Evolutionary conservation across 2,113 vertebrate species (phyloP), one percentile per base, ranked within the genome.

Genomic region (Symphodus melops): DNA sequence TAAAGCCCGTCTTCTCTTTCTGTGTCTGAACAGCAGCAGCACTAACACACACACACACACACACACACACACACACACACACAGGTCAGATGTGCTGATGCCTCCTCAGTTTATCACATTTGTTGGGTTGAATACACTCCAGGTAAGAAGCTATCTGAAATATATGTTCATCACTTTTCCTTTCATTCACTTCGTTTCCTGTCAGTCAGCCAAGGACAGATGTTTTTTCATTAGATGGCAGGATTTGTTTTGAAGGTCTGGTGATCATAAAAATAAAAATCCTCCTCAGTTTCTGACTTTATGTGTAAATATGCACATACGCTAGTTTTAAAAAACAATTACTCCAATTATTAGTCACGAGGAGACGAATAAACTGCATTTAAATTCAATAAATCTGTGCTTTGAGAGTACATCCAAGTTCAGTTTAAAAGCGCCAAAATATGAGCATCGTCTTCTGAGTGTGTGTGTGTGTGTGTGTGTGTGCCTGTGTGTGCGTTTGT

Each of bases 1-100:
- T 83, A 84, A 87, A 86, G 83, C 61, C 75, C 12, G 81, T 85
- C 77, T 87, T 89, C 81, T 83, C 83, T 85, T 75, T 79, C 54
- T 85, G 75, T 75, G 62, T 78, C 41, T 77, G 87, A 86, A 75
- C 54, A 68, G 69, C 41, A 70, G 73, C 75, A 68, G 46, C 74
- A 70, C 71, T 51, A 73, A 72, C 81, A 69, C 48, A 9, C 48
- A 7, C 36, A 16, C 53, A 55, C 53, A 55, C n/a, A 21, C 67
- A 75, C 81, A 64, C 49, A 76, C 68, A 77, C 73, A 53, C 28
- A 33, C 28, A 33, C 28, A 33, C 28, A 33, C 28, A 71, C 80
- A 72, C 46, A 51, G 28, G 53, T 79, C 37, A 69, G 48, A 64
- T 58, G 6, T 12, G 9, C 44, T 41, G 52, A 48, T 48, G 46